phyloP scores from a whole-genome alignment of 30 jellyfish, hydroid and myxozoan species.

The Turritopsis rubra region DNA sequence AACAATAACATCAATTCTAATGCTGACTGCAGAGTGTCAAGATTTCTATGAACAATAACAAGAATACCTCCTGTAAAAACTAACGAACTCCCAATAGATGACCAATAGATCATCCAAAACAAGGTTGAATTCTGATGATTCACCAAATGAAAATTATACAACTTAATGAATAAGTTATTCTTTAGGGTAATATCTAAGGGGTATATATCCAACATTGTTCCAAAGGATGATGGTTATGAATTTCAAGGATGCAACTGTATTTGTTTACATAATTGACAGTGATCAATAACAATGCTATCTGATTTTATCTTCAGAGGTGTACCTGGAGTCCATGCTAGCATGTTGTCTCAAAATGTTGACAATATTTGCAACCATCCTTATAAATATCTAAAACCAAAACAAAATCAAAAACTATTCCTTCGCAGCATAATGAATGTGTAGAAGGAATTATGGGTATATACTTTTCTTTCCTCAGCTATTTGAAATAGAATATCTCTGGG shows the following conservation, averaged over 20 bases:
- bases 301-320: background rate
- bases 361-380: constrained; percentile 74
- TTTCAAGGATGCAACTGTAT: background rate
- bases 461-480: constrained; percentile 51
- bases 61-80: background rate
- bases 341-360: constrained; percentile 43
- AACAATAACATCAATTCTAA: constrained; percentile 55
- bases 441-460: background rate
- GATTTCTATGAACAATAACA: constrained; percentile 28
- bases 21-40: constrained; percentile 41
- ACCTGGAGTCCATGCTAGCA: constrained; percentile 63
- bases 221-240: too few relatives aligned
- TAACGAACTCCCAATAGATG: too few relatives aligned
- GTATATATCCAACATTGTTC: background rate
- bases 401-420: background rate
- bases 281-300: background rate
- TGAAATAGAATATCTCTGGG: constrained; percentile 42
- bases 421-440: background rate
- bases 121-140: too few relatives aligned
- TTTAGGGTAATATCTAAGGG: too few relatives aligned
- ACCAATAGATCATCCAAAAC: too few relatives aligned
- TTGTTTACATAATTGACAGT: background rate
- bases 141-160: too few relatives aligned
- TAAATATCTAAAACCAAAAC: constrained; percentile 32
- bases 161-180: too few relatives aligned